These are phyloP conservation scores for Alviniconcha strummeri DNA, from an alignment of 2,888 invertebrate species.

Conservation along the genomic window DNA sequence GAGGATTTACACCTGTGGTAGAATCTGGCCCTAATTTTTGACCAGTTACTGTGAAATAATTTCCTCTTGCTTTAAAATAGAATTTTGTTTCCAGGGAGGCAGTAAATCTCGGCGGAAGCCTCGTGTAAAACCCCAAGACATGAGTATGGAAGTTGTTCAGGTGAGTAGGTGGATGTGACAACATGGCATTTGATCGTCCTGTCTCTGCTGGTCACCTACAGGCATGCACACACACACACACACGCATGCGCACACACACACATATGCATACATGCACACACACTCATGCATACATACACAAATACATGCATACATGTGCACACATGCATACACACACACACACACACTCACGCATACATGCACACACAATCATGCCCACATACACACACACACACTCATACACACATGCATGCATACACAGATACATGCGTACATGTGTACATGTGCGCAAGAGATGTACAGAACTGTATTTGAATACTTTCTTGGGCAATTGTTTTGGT, in stretches of 20 bases:
- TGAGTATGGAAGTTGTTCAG: constrained; percentile 9
- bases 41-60: too few species aligned
- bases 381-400: not conserved
- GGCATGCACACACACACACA: too few species aligned
- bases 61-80: too few species aligned
- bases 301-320: too few species aligned
- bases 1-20: too few species aligned
- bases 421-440: not conserved
- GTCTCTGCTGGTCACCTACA: too few species aligned
- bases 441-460: not conserved
- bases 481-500: not conserved
- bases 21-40: too few species aligned
- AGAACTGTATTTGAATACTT: not conserved
- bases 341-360: not conserved
- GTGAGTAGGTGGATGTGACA: not conserved
- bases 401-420: not conserved
- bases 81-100: constrained; percentile 9
- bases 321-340: not conserved
- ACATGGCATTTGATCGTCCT: too few species aligned
- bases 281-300: too few species aligned
- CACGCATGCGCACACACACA: too few species aligned
- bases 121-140: not conserved
- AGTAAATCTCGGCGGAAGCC: constrained; percentile 17
- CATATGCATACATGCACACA: too few species aligned
- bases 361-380: not conserved